Conservation (phyloP, 2,797 vertebrate species). For the Craterocephalus amniculus region DNA sequence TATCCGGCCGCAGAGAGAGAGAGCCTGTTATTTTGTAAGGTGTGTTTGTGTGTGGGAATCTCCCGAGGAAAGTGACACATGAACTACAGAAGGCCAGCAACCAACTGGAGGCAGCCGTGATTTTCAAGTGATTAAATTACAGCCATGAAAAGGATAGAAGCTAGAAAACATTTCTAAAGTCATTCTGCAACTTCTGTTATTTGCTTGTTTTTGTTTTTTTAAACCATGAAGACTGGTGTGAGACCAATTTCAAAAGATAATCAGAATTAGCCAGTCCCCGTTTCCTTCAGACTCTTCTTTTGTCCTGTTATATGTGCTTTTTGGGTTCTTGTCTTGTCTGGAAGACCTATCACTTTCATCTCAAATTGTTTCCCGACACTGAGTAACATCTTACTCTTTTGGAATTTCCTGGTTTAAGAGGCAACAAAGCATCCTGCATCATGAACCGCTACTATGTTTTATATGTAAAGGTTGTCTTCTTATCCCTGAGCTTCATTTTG, state of each 20-base stretch:
- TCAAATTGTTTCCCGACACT: background rate
- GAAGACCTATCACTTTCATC: background rate
- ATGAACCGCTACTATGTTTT: background rate
- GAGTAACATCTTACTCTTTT: background rate
- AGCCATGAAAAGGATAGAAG: background rate
- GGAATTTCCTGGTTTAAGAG: background rate
- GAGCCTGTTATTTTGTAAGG: slow-evolving; percentile 1
- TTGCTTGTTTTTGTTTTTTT: too few species aligned
- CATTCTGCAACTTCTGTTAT: too few species aligned
- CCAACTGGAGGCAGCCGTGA: background rate
- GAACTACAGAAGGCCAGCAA: background rate
- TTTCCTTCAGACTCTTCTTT: background rate
- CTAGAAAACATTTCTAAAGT: too few species aligned
- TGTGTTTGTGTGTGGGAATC: slow-evolving; percentile 22
- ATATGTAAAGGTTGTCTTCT: background rate
- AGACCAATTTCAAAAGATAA: too few species aligned
- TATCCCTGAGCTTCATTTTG: background rate
- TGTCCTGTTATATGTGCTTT: background rate
- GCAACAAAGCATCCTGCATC: background rate
- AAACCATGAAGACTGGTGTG: background rate
- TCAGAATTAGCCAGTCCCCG: too few species aligned
- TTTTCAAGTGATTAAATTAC: background rate
- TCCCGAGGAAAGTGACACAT: slow-evolving; percentile 1
- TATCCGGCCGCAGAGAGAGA: slow-evolving; percentile 36
- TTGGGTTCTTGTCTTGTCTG: background rate